Percentiles rank a stretch among this genome's conserved stretches.
These are phyloP conservation scores for Rhynchotus rufescens DNA, from an alignment of 2,797 vertebrate species.

Conservation along the genomic window DNA sequence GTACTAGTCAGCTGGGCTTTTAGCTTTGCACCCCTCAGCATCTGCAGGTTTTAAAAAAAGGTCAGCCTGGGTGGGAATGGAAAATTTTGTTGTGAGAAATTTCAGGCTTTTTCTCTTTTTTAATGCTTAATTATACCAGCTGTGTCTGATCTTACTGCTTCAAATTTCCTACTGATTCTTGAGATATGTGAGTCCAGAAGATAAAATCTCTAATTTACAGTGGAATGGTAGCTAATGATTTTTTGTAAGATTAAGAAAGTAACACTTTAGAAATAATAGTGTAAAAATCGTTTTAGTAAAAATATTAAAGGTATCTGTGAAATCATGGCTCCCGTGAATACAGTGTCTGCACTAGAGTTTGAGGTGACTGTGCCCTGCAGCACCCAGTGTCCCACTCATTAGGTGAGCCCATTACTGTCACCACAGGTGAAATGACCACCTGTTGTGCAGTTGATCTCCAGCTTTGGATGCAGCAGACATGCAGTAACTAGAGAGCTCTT, in stretches of 20 bases:
- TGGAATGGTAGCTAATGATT: background rate
- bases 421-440: background rate
- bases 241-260: background rate
- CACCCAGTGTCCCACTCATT: no score
- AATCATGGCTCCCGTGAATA: background rate
- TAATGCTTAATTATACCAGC: background rate
- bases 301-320: background rate
- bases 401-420: background rate
- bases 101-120: background rate
- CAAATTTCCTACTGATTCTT: background rate
- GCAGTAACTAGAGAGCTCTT: background rate
- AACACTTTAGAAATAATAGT: background rate
- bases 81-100: background rate
- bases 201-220: background rate
- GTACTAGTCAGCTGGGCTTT: background rate
- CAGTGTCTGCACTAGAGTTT: background rate
- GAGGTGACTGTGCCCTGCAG: background rate
- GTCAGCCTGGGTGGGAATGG: background rate
- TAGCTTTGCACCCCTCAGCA: background rate
- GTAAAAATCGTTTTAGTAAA: background rate
- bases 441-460: background rate
- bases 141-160: background rate
- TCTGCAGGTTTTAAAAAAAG: background rate
- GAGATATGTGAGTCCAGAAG: background rate
- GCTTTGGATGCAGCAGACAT: rapidly evolving